Conservation (phyloP, 23 tunicate species). For the Styela plicata region DNA sequence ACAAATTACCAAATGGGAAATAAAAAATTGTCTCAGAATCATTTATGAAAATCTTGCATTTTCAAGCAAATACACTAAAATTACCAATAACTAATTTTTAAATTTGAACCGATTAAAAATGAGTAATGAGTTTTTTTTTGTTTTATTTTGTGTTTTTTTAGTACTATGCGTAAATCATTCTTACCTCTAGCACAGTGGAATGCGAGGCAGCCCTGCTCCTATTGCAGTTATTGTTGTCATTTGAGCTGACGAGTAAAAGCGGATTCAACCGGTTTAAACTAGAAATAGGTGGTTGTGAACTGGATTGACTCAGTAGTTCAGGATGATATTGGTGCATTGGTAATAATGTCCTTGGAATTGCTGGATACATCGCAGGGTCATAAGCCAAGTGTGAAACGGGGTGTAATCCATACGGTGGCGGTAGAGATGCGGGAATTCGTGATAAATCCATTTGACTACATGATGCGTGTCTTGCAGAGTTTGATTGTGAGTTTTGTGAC, state of each 20-base stretch:
- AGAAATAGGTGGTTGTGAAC: constrained; percentile 5
- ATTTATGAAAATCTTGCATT: too few species aligned
- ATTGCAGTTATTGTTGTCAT: constrained; percentile 34
- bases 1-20: too few species aligned
- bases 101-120: too few species aligned
- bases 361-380: constrained; percentile 17
- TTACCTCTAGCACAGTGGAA: constrained; percentile 25
- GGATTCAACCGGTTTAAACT: constrained; percentile 30
- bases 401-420: constrained; percentile 12
- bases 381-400: not conserved
- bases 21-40: too few species aligned
- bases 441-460: not conserved
- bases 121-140: too few species aligned
- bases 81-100: too few species aligned
- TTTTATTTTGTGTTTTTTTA: not conserved
- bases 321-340: not conserved
- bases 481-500: not conserved
- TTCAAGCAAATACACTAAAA: too few species aligned
- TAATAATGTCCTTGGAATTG: constrained; percentile 5
- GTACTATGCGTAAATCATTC: not conserved
- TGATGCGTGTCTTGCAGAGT: not conserved
- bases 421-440: not conserved
- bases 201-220: constrained; percentile 25
- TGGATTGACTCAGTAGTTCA: not conserved
- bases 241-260: constrained; percentile 20